Evolutionary conservation across 2,888 invertebrate species (phyloP), one percentile per base, ranked within the genome.

Genomic region (Lepas anatifera): DNA sequence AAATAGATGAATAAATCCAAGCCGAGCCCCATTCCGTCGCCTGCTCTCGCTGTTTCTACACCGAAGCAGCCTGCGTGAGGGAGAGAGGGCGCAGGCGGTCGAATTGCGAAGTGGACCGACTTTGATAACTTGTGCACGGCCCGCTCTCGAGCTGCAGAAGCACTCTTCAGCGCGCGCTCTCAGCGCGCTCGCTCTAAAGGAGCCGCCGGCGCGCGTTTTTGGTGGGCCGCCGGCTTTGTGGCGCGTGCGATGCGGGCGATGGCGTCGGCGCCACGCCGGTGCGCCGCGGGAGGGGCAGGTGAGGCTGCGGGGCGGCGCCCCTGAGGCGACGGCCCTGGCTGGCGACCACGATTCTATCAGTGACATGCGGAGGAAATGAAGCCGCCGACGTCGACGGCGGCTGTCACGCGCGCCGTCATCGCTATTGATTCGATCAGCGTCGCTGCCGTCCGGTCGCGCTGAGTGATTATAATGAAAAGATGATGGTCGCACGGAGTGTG

Each of bases 401-500:
- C 32, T 32, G 58, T 58, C 58, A 58, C 58, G 58, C 32, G 29
- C 32, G 8, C 58, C 18, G 58, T 18, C 58, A 32, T 29, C 6
- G 27, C 58, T 32, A 58, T 58, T 32, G 58, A 58, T 58, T 58
- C 58, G 32, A 58, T 58, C 58, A 18, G 32, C 58, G 52, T 16
- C 41, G 58, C 18, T 22, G 58, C 52, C 29, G 52, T 29, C 29
- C 16, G 13, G 13, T 29, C 11, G 58, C 58, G 4, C 58, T 58
- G 58, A 58, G 29, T 58, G 58, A 58, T 58, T 58, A 58, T 58
- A 58, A 58, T 58, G 58, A 58, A 58, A 58, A 58, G 58, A 58
- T 58, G 58, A 58, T 18, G 58, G 32, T 22, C 13, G 32, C 27
- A 18, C 29, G n/a, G n/a, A 32, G 6, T 18, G 32, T 32, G 32